Evolutionary conservation across 53 echinoderm and acorn worm genomes (phyloP).

Genomic region (Crossaster papposus): DNA sequence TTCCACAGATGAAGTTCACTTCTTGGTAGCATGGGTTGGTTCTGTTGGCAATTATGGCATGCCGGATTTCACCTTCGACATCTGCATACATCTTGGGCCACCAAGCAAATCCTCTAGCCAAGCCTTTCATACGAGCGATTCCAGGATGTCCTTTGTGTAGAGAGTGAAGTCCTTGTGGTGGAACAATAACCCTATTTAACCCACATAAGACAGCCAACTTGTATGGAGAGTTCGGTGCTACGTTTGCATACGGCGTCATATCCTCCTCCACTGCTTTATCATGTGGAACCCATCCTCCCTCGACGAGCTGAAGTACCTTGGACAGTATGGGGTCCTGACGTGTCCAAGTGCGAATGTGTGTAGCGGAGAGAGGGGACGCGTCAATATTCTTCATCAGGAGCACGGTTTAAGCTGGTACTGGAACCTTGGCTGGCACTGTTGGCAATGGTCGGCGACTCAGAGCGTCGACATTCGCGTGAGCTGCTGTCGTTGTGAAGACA

Average conservation of each 20-base stretch:
- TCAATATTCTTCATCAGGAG: conserved; percentile 53
- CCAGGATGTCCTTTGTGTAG: conserved; percentile 67
- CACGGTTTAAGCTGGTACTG: conserved; percentile 62
- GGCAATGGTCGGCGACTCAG: conserved; percentile 66
- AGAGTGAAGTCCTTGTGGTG: conserved; percentile 22
- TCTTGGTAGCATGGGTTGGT: conserved; percentile 14
- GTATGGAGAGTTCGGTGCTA: conserved; percentile 51
- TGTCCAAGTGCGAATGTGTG: conserved; percentile 55
- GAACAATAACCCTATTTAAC: conserved; percentile 46
- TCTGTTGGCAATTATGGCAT: conserved; percentile 56
- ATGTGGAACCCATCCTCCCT: conserved; percentile 52
- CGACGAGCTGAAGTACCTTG: conserved; percentile 24
- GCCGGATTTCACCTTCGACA: neutral
- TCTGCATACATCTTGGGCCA: conserved; percentile 65
- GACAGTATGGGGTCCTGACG: conserved; percentile 60
- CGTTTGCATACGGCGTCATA: conserved; percentile 44
- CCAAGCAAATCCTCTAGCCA: conserved; percentile 58
- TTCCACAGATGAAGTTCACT: conserved; percentile 27
- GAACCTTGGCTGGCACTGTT: neutral
- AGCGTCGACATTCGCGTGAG: conserved; percentile 66
- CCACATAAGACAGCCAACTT: conserved; percentile 66
- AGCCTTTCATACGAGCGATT: conserved; percentile 61
- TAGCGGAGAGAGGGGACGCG: conserved; percentile 50
- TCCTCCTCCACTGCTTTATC: conserved; percentile 34
- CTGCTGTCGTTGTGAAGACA: conserved; percentile 44